Conservation (phyloP, 92 coral and sea anemone genomes). For the Bergia sp. region DNA sequence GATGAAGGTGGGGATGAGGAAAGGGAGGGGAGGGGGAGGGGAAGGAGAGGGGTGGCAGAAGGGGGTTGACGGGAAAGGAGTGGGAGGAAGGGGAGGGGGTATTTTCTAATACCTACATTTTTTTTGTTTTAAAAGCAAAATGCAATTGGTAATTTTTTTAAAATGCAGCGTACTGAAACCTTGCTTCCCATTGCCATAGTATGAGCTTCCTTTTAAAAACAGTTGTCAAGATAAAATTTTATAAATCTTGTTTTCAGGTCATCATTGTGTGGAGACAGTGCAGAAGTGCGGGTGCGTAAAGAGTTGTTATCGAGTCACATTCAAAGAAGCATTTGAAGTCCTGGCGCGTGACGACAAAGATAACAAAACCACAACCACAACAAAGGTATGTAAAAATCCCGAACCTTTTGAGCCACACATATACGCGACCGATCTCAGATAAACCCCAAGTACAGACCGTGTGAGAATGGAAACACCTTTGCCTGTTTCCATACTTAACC, state of each 20-base stretch:
- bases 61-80: not conserved
- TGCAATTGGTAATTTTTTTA: not conserved
- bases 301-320: conserved; percentile 69
- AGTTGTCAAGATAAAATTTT: not conserved
- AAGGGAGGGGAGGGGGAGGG: not conserved
- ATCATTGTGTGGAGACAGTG: conserved; percentile 60
- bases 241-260: conserved; percentile 51
- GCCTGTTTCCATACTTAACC: too few relatives aligned
- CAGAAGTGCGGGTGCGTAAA: conserved; percentile 67
- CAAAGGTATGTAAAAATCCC: not conserved
- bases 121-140: too few relatives aligned
- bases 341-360: not conserved
- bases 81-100: not conserved
- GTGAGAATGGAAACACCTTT: too few relatives aligned
- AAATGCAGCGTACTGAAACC: too few relatives aligned
- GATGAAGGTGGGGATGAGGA: not conserved
- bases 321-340: conserved; percentile 66
- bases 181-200: not conserved
- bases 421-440: not conserved
- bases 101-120: too few relatives aligned
- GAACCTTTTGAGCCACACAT: not conserved
- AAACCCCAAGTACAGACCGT: too few relatives aligned
- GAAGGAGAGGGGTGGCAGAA: not conserved
- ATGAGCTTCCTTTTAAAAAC: not conserved
- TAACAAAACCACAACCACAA: conserved; percentile 32